A percentile compares a stretch with the other conserved stretches of the same genome.
Conservation (phyloP, 2,113 vertebrate species). For the Tragelaphus strepsiceros region DNA sequence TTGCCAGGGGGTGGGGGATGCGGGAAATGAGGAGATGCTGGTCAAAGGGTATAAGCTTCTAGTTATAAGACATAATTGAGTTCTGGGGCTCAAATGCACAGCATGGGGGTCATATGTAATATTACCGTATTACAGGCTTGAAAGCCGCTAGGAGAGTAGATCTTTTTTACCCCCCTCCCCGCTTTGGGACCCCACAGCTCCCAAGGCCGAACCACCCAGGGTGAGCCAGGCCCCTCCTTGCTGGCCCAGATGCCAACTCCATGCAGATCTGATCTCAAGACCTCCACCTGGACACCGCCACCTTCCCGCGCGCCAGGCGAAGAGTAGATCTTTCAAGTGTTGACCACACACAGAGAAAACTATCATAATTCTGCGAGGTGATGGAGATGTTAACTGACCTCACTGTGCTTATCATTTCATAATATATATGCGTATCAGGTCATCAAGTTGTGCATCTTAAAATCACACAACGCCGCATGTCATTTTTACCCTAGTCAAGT, state of each 20-base stretch:
- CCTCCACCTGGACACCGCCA: not conserved
- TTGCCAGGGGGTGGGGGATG: not conserved
- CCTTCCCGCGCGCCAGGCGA: rapidly evolving
- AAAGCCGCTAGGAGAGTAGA: not conserved
- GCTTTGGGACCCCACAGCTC: not conserved
- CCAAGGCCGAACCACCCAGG: not conserved
- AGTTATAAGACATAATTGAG: not conserved
- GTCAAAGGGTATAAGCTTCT: not conserved
- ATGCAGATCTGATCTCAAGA: not conserved
- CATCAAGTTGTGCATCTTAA: not conserved
- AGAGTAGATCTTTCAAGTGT: not conserved
- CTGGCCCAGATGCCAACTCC: not conserved
- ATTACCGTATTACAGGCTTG: not conserved
- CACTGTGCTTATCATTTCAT: not conserved
- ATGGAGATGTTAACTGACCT: not conserved
- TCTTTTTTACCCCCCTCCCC: too few species aligned
- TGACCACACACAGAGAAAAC: not conserved
- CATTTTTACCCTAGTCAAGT: not conserved
- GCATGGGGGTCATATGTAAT: not conserved
- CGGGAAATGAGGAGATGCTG: not conserved
- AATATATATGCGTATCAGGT: not conserved
- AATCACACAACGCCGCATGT: not conserved
- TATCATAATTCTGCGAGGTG: not conserved
- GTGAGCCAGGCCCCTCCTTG: not conserved
- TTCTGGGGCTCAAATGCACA: not conserved